phyloP scores from a whole-genome alignment of 35 echinoderm and acorn worm species.

The Hemicentrotus pulcherrimus region DNA sequence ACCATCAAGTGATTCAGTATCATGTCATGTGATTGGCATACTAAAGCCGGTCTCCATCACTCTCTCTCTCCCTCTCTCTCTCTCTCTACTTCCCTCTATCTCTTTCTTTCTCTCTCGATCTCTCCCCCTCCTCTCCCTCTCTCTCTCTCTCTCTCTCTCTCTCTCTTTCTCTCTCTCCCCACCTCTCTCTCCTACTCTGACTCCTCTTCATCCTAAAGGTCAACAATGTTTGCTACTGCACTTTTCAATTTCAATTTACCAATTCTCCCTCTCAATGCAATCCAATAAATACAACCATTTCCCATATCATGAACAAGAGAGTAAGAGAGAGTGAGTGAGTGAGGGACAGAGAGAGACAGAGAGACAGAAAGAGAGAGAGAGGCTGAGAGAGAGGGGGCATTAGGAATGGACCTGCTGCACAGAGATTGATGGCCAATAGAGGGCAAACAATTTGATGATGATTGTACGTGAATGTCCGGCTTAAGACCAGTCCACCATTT shows the following conservation, averaged over 20 bases:
- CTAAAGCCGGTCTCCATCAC: not conserved
- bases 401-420: not conserved
- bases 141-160: not conserved
- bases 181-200: too few relatives aligned
- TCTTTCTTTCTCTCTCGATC: not conserved
- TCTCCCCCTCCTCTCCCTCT: not conserved
- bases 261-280: slow-evolving; percentile 19
- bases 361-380: not conserved
- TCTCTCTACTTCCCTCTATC: not conserved
- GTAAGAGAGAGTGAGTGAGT: not conserved
- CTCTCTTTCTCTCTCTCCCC: not conserved
- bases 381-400: not conserved
- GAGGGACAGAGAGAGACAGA: not conserved
- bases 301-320: not conserved
- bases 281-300: slow-evolving; percentile 11
- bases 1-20: not conserved
- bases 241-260: slow-evolving; percentile 42
- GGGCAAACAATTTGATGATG: not conserved
- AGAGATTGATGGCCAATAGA: not conserved
- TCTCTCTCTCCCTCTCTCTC: not conserved
- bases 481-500: not conserved
- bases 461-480: not conserved
- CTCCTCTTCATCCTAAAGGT: not conserved
- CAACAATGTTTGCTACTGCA: slow-evolving; percentile 36
- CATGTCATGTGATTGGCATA: not conserved